A percentile compares a stretch with the other conserved stretches of the same genome.
phyloP scores from a whole-genome alignment of 2,113 vertebrate species.

The Pardalotus punctatus region DNA sequence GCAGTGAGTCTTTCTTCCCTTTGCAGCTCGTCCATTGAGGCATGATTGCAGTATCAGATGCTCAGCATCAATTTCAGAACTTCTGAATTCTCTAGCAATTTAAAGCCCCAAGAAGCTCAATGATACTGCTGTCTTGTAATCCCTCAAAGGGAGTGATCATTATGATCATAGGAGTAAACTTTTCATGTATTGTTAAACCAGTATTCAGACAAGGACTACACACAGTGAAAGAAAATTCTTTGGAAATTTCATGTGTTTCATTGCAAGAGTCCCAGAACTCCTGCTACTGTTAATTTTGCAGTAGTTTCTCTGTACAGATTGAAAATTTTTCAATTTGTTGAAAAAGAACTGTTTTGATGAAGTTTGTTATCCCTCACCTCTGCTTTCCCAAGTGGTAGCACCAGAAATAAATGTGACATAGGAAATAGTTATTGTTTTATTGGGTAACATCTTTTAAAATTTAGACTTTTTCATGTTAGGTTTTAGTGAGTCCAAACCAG shows the following conservation, averaged over 20 bases:
- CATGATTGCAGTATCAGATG: not conserved
- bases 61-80: constrained; percentile 34
- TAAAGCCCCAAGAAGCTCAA: constrained; percentile 21
- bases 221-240: constrained; percentile 5
- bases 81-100: constrained; percentile 32
- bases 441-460: not conserved
- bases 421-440: not conserved
- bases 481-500: not conserved
- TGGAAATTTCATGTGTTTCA: not conserved
- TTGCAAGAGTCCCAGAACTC: not conserved
- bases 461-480: not conserved
- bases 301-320: not conserved
- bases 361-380: not conserved
- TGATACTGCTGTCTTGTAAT: not conserved
- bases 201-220: not conserved
- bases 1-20: not conserved
- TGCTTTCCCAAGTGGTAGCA: not conserved
- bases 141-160: constrained; percentile 3
- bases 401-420: not conserved
- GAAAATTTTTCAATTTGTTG: not conserved
- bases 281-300: not conserved
- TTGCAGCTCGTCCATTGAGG: constrained; percentile 19
- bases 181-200: constrained; percentile 17
- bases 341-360: not conserved
- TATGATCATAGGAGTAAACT: constrained; percentile 7